Evolutionary conservation across 2,113 vertebrate genomes (phyloP), one percentile per base, ranked within the genome.

Genomic region (Gopherus flavomarginatus): DNA sequence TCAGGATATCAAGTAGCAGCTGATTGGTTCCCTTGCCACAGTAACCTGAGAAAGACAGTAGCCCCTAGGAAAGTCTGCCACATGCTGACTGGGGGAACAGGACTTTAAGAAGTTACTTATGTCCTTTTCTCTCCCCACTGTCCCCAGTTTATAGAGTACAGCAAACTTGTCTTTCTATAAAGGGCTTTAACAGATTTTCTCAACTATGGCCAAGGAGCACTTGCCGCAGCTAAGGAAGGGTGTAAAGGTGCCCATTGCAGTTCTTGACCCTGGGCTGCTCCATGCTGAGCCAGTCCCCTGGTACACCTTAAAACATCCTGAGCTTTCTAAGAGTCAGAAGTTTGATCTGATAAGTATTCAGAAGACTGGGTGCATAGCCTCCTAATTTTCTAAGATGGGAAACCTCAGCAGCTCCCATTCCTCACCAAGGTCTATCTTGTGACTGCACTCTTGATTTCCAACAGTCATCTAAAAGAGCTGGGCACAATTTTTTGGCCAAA

Each of bases 61-160:
- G 16, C 83, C 87, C 90, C 81, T 13, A 49, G 81, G 81, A 93
- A 97, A 85, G 92, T 96, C 94, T 98, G 93, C 85, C 86, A 93
- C 85, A 96, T 97, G 96, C 97, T 97, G 96, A 97, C 89, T 90
- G 65, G 44, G 47, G 92, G 94, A 95, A 97, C 6, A 19, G 91
- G 44, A 77, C 83, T 93, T 96, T 87, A 81, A 91, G 85, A 91
- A 96, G 84, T 96, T 89, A 65, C n/a, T 52, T 94, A 89, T 96
- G 94, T 90, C 96, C 96, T 97, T 97, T 1, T 0, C 42, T 93
- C 0, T 0, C 42, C 38, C 49, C 35, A 81, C 5, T 7, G 21
- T 54, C 8, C 38, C 16, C 0, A 0, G 14, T 91, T 92, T 95
- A 52, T 83, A 88, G 50, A 94, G 35, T 44, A 57, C 1, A 62